Conservation (phyloP, 2,797 vertebrate species). For the Tapirus indicus region DNA sequence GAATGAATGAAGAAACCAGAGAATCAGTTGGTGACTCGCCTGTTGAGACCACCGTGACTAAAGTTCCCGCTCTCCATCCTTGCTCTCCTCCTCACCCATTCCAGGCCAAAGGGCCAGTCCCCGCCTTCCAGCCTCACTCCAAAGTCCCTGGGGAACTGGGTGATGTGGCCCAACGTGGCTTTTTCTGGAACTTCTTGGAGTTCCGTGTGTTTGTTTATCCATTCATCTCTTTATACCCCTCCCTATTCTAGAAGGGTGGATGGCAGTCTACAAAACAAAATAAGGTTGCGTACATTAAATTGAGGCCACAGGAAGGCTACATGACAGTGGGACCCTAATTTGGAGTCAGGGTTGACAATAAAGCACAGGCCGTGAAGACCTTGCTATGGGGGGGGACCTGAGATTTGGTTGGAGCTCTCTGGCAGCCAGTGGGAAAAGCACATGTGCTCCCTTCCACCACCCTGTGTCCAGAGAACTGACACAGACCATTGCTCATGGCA, state of each 20-base stretch:
- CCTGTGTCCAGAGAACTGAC: neutral
- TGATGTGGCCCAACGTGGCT: accelerated
- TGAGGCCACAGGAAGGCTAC: neutral
- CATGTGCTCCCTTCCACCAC: neutral
- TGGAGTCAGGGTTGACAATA: neutral
- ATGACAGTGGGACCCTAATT: accelerated
- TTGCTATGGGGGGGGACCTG: accelerated
- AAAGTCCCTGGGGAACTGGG: neutral
- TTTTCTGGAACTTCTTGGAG: neutral
- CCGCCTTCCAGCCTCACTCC: neutral
- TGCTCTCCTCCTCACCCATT: neutral
- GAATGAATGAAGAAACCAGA: too few relatives aligned
- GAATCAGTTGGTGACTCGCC: neutral
- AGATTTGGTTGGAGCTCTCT: neutral
- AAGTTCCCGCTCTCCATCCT: neutral
- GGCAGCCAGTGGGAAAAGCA: neutral
- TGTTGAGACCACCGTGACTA: accelerated
- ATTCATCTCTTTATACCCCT: neutral
- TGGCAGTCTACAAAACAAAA: neutral
- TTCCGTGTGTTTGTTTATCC: neutral
- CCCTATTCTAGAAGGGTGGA: neutral
- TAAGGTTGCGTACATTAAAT: accelerated
- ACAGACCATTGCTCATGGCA: neutral
- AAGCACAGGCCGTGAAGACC: too few relatives aligned
- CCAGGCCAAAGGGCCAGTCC: neutral